Percentiles rank a stretch among this genome's conserved stretches.
These are phyloP conservation scores for Nyctalus aviator DNA, from an alignment of 2,797 vertebrate species.

Conservation along the genomic window DNA sequence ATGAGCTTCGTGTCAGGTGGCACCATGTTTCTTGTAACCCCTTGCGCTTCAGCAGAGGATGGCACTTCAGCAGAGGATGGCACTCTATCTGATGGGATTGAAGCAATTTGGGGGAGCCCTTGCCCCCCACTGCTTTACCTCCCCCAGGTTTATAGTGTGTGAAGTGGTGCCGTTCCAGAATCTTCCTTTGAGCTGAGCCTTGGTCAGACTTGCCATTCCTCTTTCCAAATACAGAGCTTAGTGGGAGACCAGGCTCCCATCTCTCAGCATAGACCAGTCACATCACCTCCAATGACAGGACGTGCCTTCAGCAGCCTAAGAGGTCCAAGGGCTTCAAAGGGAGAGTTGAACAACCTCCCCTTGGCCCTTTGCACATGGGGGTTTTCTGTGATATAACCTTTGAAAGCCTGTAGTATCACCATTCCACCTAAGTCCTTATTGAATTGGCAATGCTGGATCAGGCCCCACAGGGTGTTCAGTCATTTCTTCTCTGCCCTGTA, in stretches of 20 bases:
- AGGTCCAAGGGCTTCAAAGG: background rate
- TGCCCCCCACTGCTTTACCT: background rate
- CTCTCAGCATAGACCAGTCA: background rate
- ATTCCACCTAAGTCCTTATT: background rate
- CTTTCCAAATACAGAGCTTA: background rate
- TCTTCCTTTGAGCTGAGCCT: slow-evolving; percentile 10
- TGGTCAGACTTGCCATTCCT: background rate
- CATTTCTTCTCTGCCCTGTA: background rate
- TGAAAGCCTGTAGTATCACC: background rate
- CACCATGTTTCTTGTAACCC: background rate
- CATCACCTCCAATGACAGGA: background rate
- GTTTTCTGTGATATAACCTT: background rate
- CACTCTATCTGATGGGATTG: background rate
- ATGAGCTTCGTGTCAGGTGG: background rate
- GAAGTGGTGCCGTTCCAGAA: background rate
- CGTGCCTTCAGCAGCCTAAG: background rate
- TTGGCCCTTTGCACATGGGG: background rate
- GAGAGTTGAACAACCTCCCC: background rate
- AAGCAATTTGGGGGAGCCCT: background rate
- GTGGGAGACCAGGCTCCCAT: background rate
- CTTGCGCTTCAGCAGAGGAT: background rate
- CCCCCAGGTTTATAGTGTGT: background rate
- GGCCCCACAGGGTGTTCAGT: background rate
- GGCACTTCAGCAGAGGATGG: background rate
- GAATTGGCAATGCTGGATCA: background rate